A percentile compares a stretch with the other conserved stretches of the same genome.
phyloP scores from a whole-genome alignment of 2,797 vertebrate species.

The Coranthus polyacanthus region DNA sequence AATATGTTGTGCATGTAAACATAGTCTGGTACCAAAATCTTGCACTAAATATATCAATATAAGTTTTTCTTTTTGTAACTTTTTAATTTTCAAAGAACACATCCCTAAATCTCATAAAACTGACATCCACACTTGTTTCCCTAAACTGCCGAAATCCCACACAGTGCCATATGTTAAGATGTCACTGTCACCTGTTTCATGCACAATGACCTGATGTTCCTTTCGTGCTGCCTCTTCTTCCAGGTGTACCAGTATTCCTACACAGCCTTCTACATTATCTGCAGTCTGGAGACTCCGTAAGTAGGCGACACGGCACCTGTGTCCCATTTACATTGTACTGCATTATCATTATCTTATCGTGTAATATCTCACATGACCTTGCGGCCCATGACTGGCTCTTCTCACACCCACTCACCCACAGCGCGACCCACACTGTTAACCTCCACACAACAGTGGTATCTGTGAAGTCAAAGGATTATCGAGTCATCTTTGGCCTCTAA shows the following conservation, averaged over 20 bases:
- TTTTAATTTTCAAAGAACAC: no score
- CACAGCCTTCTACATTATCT: constrained; percentile 95
- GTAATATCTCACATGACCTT: constrained; percentile 36
- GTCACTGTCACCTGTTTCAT: no score
- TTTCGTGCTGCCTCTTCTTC: constrained; percentile 7
- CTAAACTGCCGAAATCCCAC: no score
- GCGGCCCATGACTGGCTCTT: constrained; percentile 14
- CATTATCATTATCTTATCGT: constrained; percentile 20
- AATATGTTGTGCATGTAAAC: no score
- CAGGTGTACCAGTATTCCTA: constrained; percentile 95
- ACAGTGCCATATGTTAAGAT: no score
- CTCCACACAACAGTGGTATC: neutral
- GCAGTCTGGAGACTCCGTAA: constrained; percentile 89
- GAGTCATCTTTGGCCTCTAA: neutral
- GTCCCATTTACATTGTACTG: constrained; percentile 9
- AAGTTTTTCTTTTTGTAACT: no score
- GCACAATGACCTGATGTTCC: neutral
- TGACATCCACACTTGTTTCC: no score
- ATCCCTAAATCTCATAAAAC: no score
- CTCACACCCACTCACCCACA: constrained; percentile 19
- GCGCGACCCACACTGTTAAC: neutral
- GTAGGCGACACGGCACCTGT: constrained; percentile 55
- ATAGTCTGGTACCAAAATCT: no score
- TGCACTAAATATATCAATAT: no score
- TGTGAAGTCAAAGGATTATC: neutral